phyloP scores from a whole-genome alignment of 2,113 vertebrate genomes.

The Sinosuthora webbiana region DNA sequence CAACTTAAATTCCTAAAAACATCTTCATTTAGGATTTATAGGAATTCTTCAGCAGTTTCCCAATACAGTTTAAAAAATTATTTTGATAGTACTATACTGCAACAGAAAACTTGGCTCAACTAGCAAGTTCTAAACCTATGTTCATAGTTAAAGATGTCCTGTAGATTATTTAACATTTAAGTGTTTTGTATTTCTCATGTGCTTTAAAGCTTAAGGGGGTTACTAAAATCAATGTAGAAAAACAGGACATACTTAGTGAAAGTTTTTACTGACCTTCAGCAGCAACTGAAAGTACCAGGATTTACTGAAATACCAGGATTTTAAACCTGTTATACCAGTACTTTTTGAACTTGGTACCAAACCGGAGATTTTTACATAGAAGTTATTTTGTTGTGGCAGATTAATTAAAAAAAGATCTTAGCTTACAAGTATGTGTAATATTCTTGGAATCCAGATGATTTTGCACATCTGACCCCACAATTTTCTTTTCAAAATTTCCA shows the following conservation, averaged over 20 bases:
- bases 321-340: neutral
- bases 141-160: neutral
- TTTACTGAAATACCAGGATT: neutral
- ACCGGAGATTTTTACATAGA: neutral
- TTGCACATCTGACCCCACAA: neutral
- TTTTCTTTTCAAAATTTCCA: neutral
- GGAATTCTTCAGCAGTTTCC: neutral
- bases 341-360: neutral
- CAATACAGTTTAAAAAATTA: neutral
- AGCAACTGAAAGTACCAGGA: neutral
- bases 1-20: neutral
- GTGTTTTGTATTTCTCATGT: neutral
- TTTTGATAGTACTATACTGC: neutral
- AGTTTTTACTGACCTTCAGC: neutral
- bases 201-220: neutral
- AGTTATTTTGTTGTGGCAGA: neutral
- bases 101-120: neutral
- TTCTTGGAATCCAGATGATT: neutral
- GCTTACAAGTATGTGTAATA: neutral
- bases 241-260: neutral
- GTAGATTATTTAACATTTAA: neutral
- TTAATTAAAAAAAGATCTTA: neutral
- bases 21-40: neutral
- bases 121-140: neutral
- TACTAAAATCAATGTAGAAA: neutral